These are phyloP conservation scores for Grantiella picta DNA, from an alignment of 2,113 vertebrate species.

Conservation along the genomic window DNA sequence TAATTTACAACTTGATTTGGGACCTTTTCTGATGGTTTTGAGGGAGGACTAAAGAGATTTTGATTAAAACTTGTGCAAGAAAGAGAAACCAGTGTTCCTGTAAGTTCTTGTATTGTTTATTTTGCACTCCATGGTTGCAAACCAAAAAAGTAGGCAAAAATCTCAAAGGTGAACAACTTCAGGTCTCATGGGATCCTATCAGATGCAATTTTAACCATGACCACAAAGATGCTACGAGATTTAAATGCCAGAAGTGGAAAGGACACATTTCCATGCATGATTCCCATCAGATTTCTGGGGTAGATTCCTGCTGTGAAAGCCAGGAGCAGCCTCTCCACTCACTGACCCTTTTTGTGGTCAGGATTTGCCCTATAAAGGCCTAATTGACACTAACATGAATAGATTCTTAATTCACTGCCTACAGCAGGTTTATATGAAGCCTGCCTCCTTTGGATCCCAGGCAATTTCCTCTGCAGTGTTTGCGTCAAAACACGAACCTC, in stretches of 20 bases:
- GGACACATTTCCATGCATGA: accelerated
- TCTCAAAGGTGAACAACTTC: not conserved
- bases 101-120: not conserved
- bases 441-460: not conserved
- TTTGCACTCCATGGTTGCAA: not conserved
- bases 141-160: not conserved
- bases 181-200: not conserved
- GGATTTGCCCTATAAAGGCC: not conserved
- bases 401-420: not conserved
- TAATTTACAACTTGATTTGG: not conserved
- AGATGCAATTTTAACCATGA: not conserved
- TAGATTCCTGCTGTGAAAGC: not conserved
- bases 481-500: not conserved
- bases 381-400: not conserved
- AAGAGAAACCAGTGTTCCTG: not conserved
- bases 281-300: not conserved
- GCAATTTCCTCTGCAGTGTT: not conserved
- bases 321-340: not conserved
- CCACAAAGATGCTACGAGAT: not conserved
- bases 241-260: not conserved
- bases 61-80: not conserved
- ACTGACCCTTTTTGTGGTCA: not conserved
- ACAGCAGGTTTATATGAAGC: not conserved
- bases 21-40: not conserved
- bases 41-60: not conserved